Conservation (phyloP, 2,888 invertebrate species). For the Drosophila paranaensis region DNA sequence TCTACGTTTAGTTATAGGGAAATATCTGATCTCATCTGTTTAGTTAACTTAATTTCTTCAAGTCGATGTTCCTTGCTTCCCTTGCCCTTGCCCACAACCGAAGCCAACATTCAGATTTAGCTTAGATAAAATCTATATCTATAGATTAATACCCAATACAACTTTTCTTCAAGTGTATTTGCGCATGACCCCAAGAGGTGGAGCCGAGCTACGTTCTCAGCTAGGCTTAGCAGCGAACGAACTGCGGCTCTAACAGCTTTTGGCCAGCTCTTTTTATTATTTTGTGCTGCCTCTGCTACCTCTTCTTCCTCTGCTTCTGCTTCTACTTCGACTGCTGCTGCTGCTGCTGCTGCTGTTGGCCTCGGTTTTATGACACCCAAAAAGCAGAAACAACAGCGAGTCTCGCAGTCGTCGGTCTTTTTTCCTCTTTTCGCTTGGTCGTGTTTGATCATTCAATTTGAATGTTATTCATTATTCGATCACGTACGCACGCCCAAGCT, state of each 20-base stretch:
- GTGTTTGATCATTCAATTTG: slow-evolving; percentile 81
- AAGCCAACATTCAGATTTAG: no score
- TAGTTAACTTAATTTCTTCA: no score
- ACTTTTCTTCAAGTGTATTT: slow-evolving; percentile 11
- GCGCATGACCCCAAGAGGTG: slow-evolving; percentile 67
- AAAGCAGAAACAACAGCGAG: slow-evolving; percentile 14
- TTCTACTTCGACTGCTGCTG: slow-evolving; percentile 11
- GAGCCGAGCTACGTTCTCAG: not conserved
- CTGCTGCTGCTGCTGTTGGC: slow-evolving; percentile 43
- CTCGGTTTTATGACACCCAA: slow-evolving; percentile 76
- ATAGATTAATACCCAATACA: no score
- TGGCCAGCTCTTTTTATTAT: slow-evolving; percentile 51
- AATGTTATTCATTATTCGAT: slow-evolving; percentile 82
- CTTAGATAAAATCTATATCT: no score
- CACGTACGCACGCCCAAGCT: slow-evolving; percentile 71
- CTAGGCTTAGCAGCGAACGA: slow-evolving; percentile 17
- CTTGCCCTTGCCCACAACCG: no score
- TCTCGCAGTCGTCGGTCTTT: slow-evolving; percentile 28
- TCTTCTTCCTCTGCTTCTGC: not conserved
- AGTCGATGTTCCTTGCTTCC: no score
- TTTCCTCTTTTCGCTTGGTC: slow-evolving; percentile 30
- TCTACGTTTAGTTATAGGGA: no score
- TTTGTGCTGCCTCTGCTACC: slow-evolving; percentile 4
- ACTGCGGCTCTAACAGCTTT: slow-evolving; percentile 55
- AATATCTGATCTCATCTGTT: no score